Evolutionary conservation across 2,888 invertebrate species (phyloP).

Genomic region (Charanyca ferruginea): DNA sequence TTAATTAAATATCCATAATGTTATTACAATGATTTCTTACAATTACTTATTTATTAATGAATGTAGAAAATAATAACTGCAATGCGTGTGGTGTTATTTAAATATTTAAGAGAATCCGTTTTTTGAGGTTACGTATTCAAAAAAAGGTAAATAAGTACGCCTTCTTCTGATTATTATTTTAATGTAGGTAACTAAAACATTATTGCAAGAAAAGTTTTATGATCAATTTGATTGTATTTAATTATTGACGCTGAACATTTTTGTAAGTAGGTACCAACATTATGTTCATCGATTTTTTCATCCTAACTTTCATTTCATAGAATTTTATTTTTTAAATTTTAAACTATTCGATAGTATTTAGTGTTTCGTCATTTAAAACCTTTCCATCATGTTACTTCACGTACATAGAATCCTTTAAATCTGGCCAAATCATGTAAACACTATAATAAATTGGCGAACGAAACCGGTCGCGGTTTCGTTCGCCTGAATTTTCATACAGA

Average conservation of each 20-base stretch:
- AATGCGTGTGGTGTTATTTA: slow-evolving; percentile 27
- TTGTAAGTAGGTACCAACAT: too few species aligned
- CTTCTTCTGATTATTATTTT: neutral
- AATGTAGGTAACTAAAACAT: neutral
- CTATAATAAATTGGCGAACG: too few species aligned
- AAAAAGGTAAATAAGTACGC: slow-evolving; percentile 46
- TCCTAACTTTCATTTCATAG: too few species aligned
- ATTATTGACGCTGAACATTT: neutral
- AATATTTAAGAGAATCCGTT: neutral
- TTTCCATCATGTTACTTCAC: too few species aligned
- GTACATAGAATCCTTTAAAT: too few species aligned
- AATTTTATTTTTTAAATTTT: too few species aligned
- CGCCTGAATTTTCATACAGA: too few species aligned
- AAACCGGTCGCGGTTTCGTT: too few species aligned
- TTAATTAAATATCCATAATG: neutral
- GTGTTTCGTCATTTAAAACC: too few species aligned
- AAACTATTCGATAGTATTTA: too few species aligned
- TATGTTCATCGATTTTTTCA: too few species aligned
- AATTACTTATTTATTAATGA: slow-evolving; percentile 6
- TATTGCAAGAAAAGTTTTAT: neutral
- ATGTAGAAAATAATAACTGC: neutral
- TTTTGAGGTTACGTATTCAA: slow-evolving; percentile 36
- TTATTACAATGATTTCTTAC: neutral
- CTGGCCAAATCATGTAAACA: too few species aligned
- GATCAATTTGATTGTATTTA: neutral